Conservation (phyloP, 2,113 vertebrate genomes). For the Bufo gargarizans region DNA sequence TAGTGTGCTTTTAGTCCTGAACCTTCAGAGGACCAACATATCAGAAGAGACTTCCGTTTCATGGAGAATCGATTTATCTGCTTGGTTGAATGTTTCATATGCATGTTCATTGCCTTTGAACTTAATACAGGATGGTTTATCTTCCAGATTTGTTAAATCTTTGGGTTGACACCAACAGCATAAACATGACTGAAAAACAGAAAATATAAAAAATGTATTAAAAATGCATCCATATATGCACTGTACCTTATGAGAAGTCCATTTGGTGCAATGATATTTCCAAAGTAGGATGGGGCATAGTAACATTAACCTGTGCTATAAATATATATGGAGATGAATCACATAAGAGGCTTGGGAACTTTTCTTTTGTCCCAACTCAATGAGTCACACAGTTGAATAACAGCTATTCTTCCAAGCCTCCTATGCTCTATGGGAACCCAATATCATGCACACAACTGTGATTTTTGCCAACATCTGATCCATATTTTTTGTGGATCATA, state of each 20-base stretch:
- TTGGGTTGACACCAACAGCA: slow-evolving; percentile 83
- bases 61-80: slow-evolving; percentile 90
- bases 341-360: too few species aligned
- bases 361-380: too few species aligned
- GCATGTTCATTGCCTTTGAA: slow-evolving; percentile 86
- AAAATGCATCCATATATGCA: too few species aligned
- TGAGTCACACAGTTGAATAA: too few species aligned
- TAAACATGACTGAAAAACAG: slow-evolving; percentile 84
- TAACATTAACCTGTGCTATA: background rate
- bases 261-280: background rate
- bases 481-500: too few species aligned
- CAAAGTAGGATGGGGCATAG: background rate
- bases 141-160: slow-evolving; percentile 78
- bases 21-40: background rate
- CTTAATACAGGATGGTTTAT: slow-evolving; percentile 86
- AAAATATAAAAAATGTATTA: slow-evolving; percentile 11
- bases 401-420: too few species aligned
- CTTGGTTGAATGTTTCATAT: slow-evolving; percentile 86
- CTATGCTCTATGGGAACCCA: too few species aligned
- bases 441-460: too few species aligned
- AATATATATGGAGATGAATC: background rate
- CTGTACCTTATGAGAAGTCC: background rate
- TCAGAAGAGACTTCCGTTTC: slow-evolving; percentile 61
- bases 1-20: background rate
- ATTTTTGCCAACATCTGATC: too few species aligned